phyloP scores from a whole-genome alignment of 2,888 invertebrate species.

The Drosophila neonasuta region DNA sequence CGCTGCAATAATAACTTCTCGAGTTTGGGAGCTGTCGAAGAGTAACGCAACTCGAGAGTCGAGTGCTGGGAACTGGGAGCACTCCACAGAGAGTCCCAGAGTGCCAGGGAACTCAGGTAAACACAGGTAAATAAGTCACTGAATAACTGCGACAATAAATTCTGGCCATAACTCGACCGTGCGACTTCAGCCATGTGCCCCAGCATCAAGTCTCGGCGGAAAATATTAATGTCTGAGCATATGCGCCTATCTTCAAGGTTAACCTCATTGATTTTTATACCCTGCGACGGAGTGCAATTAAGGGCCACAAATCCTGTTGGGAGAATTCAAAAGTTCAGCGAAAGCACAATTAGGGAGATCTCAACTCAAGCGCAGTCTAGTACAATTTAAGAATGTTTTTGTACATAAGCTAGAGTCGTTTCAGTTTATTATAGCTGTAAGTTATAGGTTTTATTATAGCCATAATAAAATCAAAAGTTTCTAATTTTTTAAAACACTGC shows the following conservation, averaged over 20 bases:
- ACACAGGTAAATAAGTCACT: conserved; percentile 43
- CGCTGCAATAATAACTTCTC: conserved; percentile 68
- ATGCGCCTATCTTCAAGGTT: neutral
- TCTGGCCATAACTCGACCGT: conserved; percentile 26
- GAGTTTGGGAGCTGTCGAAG: conserved; percentile 38
- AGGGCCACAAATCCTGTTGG: neutral
- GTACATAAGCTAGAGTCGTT: no score
- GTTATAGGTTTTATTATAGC: no score
- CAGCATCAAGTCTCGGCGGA: neutral
- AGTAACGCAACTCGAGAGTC: neutral
- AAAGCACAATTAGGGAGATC: no score
- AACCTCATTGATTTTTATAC: neutral
- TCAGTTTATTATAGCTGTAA: no score
- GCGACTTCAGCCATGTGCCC: conserved; percentile 13
- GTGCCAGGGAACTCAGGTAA: neutral
- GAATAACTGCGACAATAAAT: conserved; percentile 46
- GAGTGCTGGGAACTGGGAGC: neutral
- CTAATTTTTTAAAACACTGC: no score
- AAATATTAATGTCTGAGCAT: conserved; percentile 3
- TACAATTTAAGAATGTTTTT: no score
- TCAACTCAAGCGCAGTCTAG: no score
- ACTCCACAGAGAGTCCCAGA: neutral
- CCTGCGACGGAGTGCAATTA: neutral
- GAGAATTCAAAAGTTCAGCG: neutral
- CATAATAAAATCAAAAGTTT: no score